Conservation (phyloP, 2,888 invertebrate genomes). For the Caenorhabditis angaria region DNA sequence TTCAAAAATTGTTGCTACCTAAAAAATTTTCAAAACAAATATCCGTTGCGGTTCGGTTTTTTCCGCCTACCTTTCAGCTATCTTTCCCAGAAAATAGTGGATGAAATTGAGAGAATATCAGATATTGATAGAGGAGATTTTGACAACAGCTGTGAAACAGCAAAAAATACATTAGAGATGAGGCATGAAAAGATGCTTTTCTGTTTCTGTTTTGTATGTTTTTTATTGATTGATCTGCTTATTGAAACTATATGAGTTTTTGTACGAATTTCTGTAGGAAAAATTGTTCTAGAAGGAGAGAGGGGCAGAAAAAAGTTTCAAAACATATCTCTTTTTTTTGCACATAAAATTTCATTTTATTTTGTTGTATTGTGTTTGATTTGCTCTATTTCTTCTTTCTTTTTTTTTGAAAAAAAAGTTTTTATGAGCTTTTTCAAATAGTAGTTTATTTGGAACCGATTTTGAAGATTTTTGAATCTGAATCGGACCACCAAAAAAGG, state of each 20-base stretch:
- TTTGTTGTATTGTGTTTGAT: conserved; percentile 21
- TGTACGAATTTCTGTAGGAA: conserved; percentile 10
- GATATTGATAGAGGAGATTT: no score
- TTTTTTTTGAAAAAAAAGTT: no score
- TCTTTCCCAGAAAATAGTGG: background rate
- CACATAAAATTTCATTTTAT: background rate
- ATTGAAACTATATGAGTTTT: no score
- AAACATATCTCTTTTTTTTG: background rate
- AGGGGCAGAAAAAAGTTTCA: conserved; percentile 9
- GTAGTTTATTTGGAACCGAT: no score
- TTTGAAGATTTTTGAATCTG: no score
- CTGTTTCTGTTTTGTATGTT: conserved; percentile 9
- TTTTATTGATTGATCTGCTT: conserved; percentile 1
- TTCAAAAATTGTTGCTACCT: background rate
- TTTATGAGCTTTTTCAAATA: no score
- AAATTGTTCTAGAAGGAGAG: background rate
- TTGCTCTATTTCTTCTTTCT: conserved; percentile 24
- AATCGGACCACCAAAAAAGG: no score
- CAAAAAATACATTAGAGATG: background rate
- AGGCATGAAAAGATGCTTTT: conserved; percentile 19
- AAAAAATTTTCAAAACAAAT: conserved; percentile 10
- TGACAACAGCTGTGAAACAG: background rate
- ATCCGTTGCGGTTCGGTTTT: conserved; percentile 6
- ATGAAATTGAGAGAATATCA: conserved; percentile 24
- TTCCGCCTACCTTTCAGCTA: conserved; percentile 8